Base-by-base conservation (phyloP, 2,888 invertebrate genomes). In the Oligia latruncula region DNA sequence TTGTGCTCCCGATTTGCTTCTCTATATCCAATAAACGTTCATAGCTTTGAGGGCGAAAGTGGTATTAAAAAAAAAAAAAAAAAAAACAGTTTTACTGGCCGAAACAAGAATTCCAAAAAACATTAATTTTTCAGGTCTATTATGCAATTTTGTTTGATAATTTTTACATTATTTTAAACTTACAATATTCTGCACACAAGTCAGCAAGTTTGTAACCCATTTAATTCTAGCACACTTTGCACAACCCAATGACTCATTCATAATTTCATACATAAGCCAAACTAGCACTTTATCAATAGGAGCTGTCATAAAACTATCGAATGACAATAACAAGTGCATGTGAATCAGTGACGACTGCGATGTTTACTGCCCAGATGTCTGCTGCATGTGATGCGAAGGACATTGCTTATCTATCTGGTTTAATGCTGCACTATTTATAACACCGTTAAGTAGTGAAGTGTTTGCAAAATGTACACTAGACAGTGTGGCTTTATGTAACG, bases 261-360 rank as follows among this genome's bases (percentile, higher is more conserved):
- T 60, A 64, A 55, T 23, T 55, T 58, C 11, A 13, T 4, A 13
- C 66, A 58, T 15, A 40, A 49, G 13, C 29, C 0, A 43, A 43
- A 81, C 49, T 40, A 52, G 49, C 55, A 65, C 80, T 76, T 88
- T 84, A 88, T 88, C 74, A 80, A 64, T 74, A 52, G 62, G 20
- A 73, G 29, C 80, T 81, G 83, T 70, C 80, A 89, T 84, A 86
- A 78, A 87, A 76, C 78, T 86, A 87, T 89, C 81, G 35, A 46
- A 81, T 87, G 86, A 86, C 86, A 84, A 87, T 84, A 89, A 87
- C 88, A 87, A 82, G 78, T 77, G 78, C 80, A 82, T 85, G 83
- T 75, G 85, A 80, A 77, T 82, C 77, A 66, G 68, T 74, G 71
- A 76, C 71, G 74, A 72, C 58, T 60, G 71, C 66, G 8, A 67